Evolutionary conservation across 1,140 invertebrate genomes (phyloP), one percentile per base, ranked within the genome.

Genomic region (Drosophila kikkawai): DNA sequence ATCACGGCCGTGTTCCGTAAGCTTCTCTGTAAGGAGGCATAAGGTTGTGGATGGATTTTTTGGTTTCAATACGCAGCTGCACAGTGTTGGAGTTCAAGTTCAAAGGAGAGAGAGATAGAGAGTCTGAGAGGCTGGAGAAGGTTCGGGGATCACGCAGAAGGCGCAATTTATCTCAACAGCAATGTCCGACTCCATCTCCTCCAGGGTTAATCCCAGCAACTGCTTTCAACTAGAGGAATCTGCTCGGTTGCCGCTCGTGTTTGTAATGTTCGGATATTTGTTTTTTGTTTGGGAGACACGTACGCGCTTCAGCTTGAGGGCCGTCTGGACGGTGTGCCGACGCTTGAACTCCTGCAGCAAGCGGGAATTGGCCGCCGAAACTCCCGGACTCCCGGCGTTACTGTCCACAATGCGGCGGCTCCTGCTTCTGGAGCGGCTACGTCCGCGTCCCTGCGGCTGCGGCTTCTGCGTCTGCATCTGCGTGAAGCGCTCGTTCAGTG

Each of bases 21-120:
- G 82, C 92, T 93, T 92, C 91, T 93, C 92, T 93, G 92, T 92
- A 92, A 92, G 81, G 79, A 92, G 86, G 82, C 84, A 90, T 91
- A 86, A 91, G 82, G 82, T 80, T 85, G 76, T 87, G 84, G 75
- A 79, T 83, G 82, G 79, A 73, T 76, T 84, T 79, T 79, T 79
- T 75, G 55, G 47, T 76, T 67, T 80, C 64, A 84, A 66, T 67
- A 73, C 55, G 50, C 67, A 73, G 56, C 67, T 73, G 44, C 66
- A 66, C 39, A 59, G 67, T 59, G 44, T 73, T 60, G 37, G 37
- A 73, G 69, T 60, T 76, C 59, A 75, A 64, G 67, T 39, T 66
- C 48, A 64, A 82, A 45, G 65, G 59, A 75, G 68, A n/a, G 60
- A 71, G 64, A 86, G 66, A 71, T 59, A 75, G 51, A 59, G 63